phyloP scores from a whole-genome alignment of 2,113 vertebrate genomes.

The Cynocephalus volans region DNA sequence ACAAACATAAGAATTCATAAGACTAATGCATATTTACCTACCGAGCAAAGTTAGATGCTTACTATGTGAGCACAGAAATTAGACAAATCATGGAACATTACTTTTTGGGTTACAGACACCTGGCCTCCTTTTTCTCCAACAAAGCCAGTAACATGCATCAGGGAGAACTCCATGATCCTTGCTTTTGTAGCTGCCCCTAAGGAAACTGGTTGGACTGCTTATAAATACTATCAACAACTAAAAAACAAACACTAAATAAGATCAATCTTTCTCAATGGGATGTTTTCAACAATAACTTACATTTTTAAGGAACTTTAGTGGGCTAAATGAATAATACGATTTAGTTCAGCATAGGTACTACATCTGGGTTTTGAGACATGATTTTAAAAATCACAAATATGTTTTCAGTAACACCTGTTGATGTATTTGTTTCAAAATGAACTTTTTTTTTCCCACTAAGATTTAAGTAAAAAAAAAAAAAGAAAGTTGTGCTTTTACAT shows the following conservation, averaged over 20 bases:
- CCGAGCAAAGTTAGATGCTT: neutral
- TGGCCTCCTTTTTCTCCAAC: neutral
- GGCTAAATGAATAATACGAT: neutral
- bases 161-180: neutral
- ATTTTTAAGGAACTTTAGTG: neutral
- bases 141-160: neutral
- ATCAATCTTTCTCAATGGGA: neutral
- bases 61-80: slow-evolving; percentile 58
- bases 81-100: neutral
- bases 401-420: neutral
- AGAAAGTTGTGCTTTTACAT: neutral
- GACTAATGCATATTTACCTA: neutral
- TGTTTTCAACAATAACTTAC: neutral
- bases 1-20: slow-evolving; percentile 8
- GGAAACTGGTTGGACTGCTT: neutral
- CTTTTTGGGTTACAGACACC: neutral
- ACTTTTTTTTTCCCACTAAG: neutral
- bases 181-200: neutral
- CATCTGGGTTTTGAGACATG: neutral
- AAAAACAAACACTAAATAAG: neutral
- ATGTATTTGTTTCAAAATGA: slow-evolving; percentile 19
- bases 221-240: neutral
- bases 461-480: neutral
- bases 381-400: neutral
- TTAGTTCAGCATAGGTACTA: neutral